Base-by-base conservation (phyloP, 2,113 vertebrate genomes). In the Ramphastos sulfuratus region DNA sequence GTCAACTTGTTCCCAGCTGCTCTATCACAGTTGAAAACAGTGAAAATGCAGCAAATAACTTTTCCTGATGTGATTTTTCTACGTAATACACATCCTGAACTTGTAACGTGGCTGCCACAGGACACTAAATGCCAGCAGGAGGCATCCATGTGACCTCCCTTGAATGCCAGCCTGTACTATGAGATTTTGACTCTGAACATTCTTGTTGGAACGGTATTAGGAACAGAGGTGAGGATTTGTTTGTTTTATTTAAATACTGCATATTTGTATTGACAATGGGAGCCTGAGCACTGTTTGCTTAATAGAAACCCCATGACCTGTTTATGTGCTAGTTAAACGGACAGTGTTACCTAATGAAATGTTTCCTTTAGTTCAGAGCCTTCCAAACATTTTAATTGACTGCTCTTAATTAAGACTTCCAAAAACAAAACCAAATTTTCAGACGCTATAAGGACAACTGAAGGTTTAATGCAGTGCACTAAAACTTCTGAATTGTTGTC, bases 291-390 rank as follows among this genome's bases (percentile, higher is more conserved):
- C 13, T 66, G 73, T 74, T 94, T 93, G 42, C 60, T 79, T 83
- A 88, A 86, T 33, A 90, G 66, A 71, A 95, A 37, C 24, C 17
- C 70, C 75, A 39, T 27, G 84, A 92, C 60, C 59, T 86, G 44
- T 70, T 93, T 82, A 93, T 52, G 17, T 82, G 73, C 35, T 80
- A 84, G 55, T 66, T 90, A 88, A 86, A 95, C 84, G 18, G 71
- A 95, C 63, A 76, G 42, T 89, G 52, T 90, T 90, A 84, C 82
- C 80, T 88, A 93, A 91, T 86, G n/a, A 95, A 92, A 95, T 59
- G 70, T 76, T 95, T 94, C 87, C 72, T 85, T 86, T 65, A 63
- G n/a, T 86, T 90, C 59, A 91, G n/a, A 90, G 81, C 55, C 54
- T 81, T 72, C 74, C 55, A 86, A 90, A 90, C 66, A 69, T 50